These are phyloP conservation scores for Meloe dianella DNA, from an alignment of 2,888 invertebrate genomes.

Conservation along the genomic window DNA sequence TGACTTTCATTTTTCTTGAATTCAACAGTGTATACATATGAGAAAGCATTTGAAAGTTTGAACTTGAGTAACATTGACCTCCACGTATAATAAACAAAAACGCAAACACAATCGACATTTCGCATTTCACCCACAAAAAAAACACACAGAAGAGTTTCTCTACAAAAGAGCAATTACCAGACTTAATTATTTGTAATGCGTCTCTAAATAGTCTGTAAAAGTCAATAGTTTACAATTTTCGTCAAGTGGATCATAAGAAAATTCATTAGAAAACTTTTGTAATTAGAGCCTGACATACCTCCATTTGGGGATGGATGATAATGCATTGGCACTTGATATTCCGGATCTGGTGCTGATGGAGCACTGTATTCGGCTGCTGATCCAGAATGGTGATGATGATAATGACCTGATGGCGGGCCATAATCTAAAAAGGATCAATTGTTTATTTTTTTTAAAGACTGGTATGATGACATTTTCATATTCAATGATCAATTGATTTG, in stretches of 20 bases:
- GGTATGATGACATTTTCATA: too few relatives aligned
- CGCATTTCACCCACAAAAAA: background rate
- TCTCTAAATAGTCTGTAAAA: background rate
- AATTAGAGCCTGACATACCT: too few relatives aligned
- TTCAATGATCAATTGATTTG: background rate
- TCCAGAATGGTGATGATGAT: constrained; percentile 35
- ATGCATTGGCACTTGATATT: constrained; percentile 39
- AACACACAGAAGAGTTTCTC: background rate
- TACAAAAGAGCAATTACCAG: constrained; percentile 12
- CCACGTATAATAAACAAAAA: background rate
- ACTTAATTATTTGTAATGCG: constrained; percentile 25
- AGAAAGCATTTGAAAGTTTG: constrained; percentile 27
- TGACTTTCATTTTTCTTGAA: constrained; percentile 27
- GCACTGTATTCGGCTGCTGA: constrained; percentile 39
- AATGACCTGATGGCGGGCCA: constrained; percentile 17
- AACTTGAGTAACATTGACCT: constrained; percentile 21
- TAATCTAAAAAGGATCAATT: constrained; percentile 6
- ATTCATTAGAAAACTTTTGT: too few relatives aligned
- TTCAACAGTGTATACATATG: background rate
- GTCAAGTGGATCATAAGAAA: constrained; percentile 15
- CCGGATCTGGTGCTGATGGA: constrained; percentile 43
- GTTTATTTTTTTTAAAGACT: too few relatives aligned
- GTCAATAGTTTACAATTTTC: background rate
- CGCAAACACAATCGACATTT: background rate
- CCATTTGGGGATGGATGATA: constrained; percentile 37